Percentiles rank a stretch among this genome's conserved stretches.
These are phyloP conservation scores for Oncorhynchus mykiss DNA, from an alignment of 2,113 vertebrate genomes.

Conservation along the genomic window DNA sequence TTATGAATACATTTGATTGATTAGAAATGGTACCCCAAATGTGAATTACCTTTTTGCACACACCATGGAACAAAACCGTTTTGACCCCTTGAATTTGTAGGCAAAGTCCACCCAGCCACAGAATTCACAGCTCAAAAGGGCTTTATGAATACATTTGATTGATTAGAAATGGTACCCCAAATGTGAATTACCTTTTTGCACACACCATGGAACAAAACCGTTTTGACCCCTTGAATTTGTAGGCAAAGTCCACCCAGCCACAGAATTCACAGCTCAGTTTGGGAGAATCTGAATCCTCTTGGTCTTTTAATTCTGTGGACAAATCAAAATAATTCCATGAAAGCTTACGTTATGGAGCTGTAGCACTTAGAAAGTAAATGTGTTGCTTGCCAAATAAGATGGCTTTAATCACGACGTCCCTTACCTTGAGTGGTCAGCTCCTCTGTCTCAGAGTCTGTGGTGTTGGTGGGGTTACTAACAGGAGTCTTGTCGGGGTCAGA, in stretches of 20 bases:
- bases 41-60: conserved; percentile 88
- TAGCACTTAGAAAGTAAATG: background rate
- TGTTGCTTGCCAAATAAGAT: background rate
- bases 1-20: background rate
- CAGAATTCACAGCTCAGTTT: conserved; percentile 96
- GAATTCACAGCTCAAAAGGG: conserved; percentile 87
- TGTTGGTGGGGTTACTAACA: conserved; percentile 78
- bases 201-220: conserved; percentile 96
- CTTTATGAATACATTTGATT: background rate
- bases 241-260: conserved; percentile 92
- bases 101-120: conserved; percentile 95
- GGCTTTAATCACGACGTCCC: background rate
- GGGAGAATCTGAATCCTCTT: conserved; percentile 74
- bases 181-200: conserved; percentile 83
- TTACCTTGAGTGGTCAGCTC: conserved; percentile 85
- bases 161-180: background rate
- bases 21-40: background rate
- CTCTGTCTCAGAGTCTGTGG: conserved; percentile 89
- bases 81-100: conserved; percentile 95
- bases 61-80: conserved; percentile 95
- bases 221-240: conserved; percentile 96
- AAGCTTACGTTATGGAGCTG: background rate
- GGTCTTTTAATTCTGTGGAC: conserved; percentile 58
- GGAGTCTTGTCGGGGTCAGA: conserved; percentile 82
- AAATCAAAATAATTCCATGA: background rate